phyloP scores from a whole-genome alignment of 2,888 invertebrate genomes.

The Pristionchus maxplancki region DNA sequence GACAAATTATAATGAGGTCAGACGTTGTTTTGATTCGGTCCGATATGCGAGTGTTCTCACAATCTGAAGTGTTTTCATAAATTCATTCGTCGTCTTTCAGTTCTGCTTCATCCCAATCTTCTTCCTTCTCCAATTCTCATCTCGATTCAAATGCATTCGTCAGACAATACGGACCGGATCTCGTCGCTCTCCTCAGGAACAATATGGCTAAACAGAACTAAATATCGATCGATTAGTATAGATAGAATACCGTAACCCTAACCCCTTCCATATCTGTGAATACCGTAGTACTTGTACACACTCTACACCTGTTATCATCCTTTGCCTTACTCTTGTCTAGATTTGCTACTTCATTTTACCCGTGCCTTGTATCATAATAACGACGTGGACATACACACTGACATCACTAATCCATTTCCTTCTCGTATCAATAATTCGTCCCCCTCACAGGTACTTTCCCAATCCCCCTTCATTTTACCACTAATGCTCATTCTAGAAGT shows the following conservation, averaged over 20 bases:
- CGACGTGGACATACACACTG: background rate
- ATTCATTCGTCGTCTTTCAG: background rate
- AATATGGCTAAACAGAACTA: constrained; percentile 49
- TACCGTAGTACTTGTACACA: background rate
- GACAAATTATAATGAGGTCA: background rate
- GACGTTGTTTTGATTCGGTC: background rate
- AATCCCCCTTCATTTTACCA: background rate
- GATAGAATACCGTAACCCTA: constrained; percentile 3
- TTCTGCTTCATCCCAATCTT: constrained; percentile 42
- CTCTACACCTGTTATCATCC: background rate
- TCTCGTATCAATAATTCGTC: background rate
- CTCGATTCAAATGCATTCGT: constrained; percentile 21
- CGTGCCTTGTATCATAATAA: constrained; percentile 34
- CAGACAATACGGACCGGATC: background rate
- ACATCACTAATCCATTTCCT: constrained; percentile 32
- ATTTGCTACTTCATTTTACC: background rate
- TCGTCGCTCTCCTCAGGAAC: constrained; percentile 19
- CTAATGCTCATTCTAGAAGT: background rate
- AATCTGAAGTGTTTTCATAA: background rate
- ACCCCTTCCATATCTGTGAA: constrained; percentile 6
- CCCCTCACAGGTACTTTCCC: background rate
- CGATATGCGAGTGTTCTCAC: background rate
- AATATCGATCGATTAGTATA: constrained; percentile 16
- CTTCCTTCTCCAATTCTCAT: constrained; percentile 37
- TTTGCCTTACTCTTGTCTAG: constrained; percentile 28